A percentile compares a stretch with the other conserved stretches of the same genome.
Conservation (phyloP, 30 jellyfish, hydroid and myxozoan species). For the Haliclystus octoradiatus region DNA sequence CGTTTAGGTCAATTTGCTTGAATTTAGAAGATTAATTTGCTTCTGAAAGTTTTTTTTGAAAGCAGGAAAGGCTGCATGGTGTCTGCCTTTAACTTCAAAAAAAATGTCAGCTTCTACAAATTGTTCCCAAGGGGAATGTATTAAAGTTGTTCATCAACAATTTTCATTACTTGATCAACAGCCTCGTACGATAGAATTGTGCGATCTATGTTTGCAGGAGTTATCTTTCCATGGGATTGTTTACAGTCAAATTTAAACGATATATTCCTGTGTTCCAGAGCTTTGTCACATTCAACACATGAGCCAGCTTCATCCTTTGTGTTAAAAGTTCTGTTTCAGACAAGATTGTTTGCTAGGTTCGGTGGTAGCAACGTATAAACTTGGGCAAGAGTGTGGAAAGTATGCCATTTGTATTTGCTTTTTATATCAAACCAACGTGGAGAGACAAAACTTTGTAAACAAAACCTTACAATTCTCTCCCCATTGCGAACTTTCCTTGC, state of each 20-base stretch:
- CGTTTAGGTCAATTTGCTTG: neutral
- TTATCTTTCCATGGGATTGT: neutral
- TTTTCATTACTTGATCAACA: neutral
- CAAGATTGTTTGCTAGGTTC: neutral
- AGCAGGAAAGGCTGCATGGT: conserved; percentile 2
- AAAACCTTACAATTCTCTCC: conserved; percentile 3
- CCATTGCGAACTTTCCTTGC: conserved; percentile 7
- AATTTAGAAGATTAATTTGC: neutral
- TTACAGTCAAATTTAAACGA: neutral
- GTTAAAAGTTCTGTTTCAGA: neutral
- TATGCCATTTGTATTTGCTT: too few species aligned
- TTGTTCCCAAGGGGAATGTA: neutral
- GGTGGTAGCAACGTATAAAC: conserved; percentile 1
- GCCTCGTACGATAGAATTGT: neutral
- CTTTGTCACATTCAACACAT: neutral
- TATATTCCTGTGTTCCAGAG: neutral
- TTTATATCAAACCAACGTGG: neutral
- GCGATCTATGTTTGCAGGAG: neutral
- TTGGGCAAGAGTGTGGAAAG: too few species aligned
- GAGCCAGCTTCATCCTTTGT: neutral
- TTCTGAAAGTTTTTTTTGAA: neutral
- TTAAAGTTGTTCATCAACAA: too few species aligned
- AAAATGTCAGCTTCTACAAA: neutral
- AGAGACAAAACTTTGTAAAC: neutral
- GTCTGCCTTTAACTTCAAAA: neutral